A percentile compares a stretch with the other conserved stretches of the same genome.
phyloP scores from a whole-genome alignment of 2,888 invertebrate species.

The Acrobasis consociella region DNA sequence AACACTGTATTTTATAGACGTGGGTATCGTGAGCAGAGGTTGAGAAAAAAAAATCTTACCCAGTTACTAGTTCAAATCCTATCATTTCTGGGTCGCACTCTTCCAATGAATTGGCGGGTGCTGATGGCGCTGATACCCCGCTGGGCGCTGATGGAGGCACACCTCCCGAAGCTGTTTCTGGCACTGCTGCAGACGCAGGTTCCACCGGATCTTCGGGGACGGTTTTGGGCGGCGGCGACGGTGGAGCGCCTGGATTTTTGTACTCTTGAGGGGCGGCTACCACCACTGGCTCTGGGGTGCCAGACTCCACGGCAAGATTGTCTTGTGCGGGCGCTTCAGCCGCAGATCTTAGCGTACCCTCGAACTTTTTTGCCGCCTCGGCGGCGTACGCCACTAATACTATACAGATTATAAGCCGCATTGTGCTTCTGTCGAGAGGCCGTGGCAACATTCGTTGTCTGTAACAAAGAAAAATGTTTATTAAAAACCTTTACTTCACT shows the following conservation, averaged over 20 bases:
- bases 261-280: constrained; percentile 74
- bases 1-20: background rate
- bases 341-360: constrained; percentile 73
- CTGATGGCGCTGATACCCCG: constrained; percentile 76
- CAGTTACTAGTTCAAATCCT: constrained; percentile 95
- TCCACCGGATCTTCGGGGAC: constrained; percentile 47
- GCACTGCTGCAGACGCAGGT: constrained; percentile 55
- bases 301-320: constrained; percentile 73
- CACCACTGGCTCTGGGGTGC: constrained; percentile 69
- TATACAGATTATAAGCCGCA: constrained; percentile 75
- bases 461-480: constrained; percentile 69
- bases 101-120: constrained; percentile 83
- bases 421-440: constrained; percentile 63
- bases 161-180: constrained; percentile 74
- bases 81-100: constrained; percentile 95
- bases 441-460: constrained; percentile 77
- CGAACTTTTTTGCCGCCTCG: constrained; percentile 76
- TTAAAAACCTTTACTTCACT: constrained; percentile 56
- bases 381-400: constrained; percentile 71
- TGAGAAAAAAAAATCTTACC: constrained; percentile 66
- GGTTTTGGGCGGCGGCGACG: constrained; percentile 45
- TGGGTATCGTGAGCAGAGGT: background rate
- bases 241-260: constrained; percentile 68
- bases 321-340: constrained; percentile 78
- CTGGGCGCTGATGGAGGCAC: constrained; percentile 78